Conservation (phyloP, 2,888 invertebrate species). For the Watsonalla cultraria region DNA sequence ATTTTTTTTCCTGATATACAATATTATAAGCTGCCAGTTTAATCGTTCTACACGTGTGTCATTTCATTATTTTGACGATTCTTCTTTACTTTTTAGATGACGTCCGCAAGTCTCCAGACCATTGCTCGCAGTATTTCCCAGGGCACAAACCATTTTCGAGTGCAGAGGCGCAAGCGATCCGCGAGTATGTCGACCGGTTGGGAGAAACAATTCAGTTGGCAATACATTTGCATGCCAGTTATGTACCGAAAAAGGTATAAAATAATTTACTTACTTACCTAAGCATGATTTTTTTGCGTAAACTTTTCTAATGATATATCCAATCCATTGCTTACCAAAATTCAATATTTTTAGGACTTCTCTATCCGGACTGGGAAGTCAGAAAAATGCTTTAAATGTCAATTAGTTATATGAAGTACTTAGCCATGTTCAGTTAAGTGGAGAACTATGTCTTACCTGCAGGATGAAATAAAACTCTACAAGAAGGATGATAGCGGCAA, state of each 20-base stretch:
- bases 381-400: no score
- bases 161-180: conserved; percentile 56
- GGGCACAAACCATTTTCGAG: conserved; percentile 61
- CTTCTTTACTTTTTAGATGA: conserved; percentile 46
- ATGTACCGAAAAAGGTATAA: conserved; percentile 53
- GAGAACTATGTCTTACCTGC: no score
- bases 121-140: conserved; percentile 62
- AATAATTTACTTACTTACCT: neutral
- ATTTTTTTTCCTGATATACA: no score
- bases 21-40: conserved; percentile 2
- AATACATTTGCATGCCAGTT: conserved; percentile 65
- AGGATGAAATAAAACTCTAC: no score
- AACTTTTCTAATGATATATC: no score
- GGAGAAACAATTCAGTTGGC: conserved; percentile 49
- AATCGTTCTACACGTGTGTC: neutral
- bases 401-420: no score
- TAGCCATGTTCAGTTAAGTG: no score
- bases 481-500: no score
- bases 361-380: no score
- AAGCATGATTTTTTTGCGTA: neutral
- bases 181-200: conserved; percentile 50
- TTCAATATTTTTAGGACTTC: no score
- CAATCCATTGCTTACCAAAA: no score
- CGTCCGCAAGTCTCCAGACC: conserved; percentile 51
- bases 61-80: neutral